Evolutionary conservation across 30 jellyfish, hydroid and myxozoan genomes (phyloP), one percentile per base, ranked within the genome.

Genomic region (Haliclystus octoradiatus): DNA sequence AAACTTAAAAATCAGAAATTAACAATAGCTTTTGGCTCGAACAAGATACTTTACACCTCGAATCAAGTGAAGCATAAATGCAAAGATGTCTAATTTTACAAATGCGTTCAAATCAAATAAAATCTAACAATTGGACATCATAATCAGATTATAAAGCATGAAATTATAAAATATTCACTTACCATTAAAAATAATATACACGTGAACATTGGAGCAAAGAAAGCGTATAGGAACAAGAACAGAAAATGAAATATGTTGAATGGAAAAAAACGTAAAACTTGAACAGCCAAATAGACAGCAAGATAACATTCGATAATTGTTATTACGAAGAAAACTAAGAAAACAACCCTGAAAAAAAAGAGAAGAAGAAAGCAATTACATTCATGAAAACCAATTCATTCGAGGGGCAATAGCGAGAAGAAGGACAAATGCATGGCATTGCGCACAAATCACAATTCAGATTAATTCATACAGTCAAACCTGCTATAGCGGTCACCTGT

Each of bases 141-240:
- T n/a, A n/a, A n/a, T n/a, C n/a, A n/a, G n/a, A n/a, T n/a, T n/a
- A n/a, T n/a, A n/a, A n/a, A n/a, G n/a, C n/a, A n/a, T n/a, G n/a
- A n/a, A n/a, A n/a, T n/a, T n/a, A n/a, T n/a, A n/a, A n/a, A n/a
- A n/a, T n/a, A n/a, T 40, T 5, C 57, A 61, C 96, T 72, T 53
- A 86, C 96, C 68, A 77, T 75, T 27, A 72, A 65, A 35, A 74
- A 75, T 12, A 86, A 73, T 25, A 84, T 68, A 66, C 71, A 86
- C 14, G 94, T 73, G 67, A 86, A 75, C 33, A 86, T 30, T 2
- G 96, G 96, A 12, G 85, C 90, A 32, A 66, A 53, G 13, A 76
- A 5, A 5, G 77, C 85, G 69, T 79, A 86, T 26, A 86, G 83
- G 40, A 79, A 28, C 71, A 74, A 52, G 65, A 86, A 86, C 5